A percentile compares a stretch with the other conserved stretches of the same genome.
Conservation (phyloP, 2,113 vertebrate species). For the rabbit (Oryctolagus cuniculus) region DNA sequence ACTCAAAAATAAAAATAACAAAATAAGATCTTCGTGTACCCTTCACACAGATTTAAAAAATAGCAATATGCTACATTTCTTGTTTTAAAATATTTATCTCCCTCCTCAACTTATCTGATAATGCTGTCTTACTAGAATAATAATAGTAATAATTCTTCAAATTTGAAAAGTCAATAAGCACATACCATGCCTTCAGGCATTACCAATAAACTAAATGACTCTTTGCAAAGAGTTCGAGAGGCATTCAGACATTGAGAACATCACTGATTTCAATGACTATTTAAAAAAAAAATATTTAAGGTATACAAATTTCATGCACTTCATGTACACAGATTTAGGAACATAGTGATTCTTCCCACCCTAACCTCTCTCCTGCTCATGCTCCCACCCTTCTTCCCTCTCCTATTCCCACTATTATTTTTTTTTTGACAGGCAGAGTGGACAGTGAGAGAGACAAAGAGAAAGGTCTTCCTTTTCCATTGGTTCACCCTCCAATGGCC, state of each 20-base stretch:
- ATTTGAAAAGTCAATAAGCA: slow-evolving; percentile 3
- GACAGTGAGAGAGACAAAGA: too few relatives aligned
- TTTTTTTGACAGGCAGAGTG: too few relatives aligned
- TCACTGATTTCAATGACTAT: slow-evolving; percentile 45
- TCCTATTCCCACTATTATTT: too few relatives aligned
- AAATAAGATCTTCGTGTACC: neutral
- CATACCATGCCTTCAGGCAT: neutral
- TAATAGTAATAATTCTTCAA: slow-evolving; percentile 26
- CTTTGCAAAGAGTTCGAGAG: slow-evolving; percentile 1
- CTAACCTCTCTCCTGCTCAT: too few relatives aligned
- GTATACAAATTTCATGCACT: too few relatives aligned
- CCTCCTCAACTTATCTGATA: neutral
- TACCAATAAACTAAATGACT: slow-evolving; percentile 10
- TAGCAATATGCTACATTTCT: slow-evolving; percentile 14
- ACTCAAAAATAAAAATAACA: neutral
- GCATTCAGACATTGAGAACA: slow-evolving; percentile 8
- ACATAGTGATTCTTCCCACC: too few relatives aligned
- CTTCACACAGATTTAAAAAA: neutral
- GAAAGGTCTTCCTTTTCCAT: too few relatives aligned
- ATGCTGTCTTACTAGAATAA: neutral
- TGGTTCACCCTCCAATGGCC: too few relatives aligned
- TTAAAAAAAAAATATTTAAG: neutral
- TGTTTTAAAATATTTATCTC: slow-evolving; percentile 10
- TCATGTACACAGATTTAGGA: too few relatives aligned
- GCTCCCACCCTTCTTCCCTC: too few relatives aligned